A percentile compares a stretch with the other conserved stretches of the same genome.
phyloP scores from a whole-genome alignment of 2,797 vertebrate genomes.

The Fundulus diaphanus region DNA sequence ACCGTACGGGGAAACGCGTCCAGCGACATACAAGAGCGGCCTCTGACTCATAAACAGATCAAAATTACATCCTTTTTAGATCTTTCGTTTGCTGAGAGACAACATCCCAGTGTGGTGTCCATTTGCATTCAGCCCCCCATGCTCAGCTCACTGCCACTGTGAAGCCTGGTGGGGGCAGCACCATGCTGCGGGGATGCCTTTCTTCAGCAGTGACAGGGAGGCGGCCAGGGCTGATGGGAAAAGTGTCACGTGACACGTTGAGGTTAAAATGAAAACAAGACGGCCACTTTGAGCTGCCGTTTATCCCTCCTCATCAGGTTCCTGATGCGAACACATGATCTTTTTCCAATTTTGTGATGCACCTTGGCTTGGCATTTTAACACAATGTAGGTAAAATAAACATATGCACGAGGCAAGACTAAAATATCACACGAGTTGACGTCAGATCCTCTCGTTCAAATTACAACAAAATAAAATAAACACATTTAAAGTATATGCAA shows the following conservation, averaged over 20 bases:
- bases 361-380: not conserved
- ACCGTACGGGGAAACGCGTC: not conserved
- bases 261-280: too few species aligned
- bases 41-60: not conserved
- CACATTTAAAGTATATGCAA: not conserved
- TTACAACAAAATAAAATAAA: not conserved
- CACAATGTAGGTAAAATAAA: not conserved
- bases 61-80: not conserved
- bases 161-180: not conserved
- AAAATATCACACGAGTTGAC: too few species aligned
- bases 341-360: not conserved
- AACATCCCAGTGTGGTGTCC: not conserved
- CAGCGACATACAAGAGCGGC: not conserved
- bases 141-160: not conserved
- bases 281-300: too few species aligned
- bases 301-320: not conserved
- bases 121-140: not conserved
- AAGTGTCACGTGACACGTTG: too few species aligned
- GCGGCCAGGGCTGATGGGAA: too few species aligned
- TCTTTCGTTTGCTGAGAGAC: not conserved
- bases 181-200: not conserved
- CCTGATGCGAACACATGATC: not conserved
- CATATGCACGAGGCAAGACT: not conserved
- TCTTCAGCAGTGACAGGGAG: not conserved
- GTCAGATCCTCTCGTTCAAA: not conserved